Conservation (phyloP, 2,113 vertebrate species). For the Varanus salvator region DNA sequence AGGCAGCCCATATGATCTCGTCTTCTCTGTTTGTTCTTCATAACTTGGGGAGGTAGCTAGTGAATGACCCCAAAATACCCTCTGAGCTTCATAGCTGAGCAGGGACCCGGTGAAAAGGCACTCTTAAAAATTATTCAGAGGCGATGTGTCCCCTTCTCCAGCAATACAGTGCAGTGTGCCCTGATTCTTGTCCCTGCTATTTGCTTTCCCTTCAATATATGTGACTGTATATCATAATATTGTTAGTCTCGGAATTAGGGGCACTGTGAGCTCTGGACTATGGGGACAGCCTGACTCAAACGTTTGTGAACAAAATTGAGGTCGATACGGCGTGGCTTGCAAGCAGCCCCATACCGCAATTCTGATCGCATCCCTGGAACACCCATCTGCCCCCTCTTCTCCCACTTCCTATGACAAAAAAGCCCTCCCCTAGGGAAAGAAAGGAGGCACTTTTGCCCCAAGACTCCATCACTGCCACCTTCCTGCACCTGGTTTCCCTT, state of each 20-base stretch:
- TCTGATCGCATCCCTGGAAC: not conserved
- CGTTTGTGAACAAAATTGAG: not conserved
- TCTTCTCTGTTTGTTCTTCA: no score
- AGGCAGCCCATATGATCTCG: no score
- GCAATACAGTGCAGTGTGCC: no score
- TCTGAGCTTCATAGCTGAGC: no score
- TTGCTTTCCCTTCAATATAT: not conserved
- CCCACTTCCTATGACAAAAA: not conserved
- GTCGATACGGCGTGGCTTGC: not conserved
- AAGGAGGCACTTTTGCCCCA: no score
- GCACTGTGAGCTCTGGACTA: not conserved
- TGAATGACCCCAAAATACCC: no score
- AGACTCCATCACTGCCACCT: no score
- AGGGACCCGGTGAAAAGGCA: no score
- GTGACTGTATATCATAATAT: not conserved
- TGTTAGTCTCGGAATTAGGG: not conserved
- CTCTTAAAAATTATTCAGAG: no score
- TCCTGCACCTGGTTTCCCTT: no score
- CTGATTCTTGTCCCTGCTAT: not conserved
- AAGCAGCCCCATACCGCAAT: not conserved
- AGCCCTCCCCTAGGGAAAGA: not conserved
- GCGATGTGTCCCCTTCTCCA: no score
- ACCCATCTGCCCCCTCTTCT: not conserved
- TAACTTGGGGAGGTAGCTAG: no score
- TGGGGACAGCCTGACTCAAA: not conserved